Evolutionary conservation across 2,113 vertebrate genomes (phyloP), one percentile per base, ranked within the genome.

Genomic region (Megalops atlanticus): DNA sequence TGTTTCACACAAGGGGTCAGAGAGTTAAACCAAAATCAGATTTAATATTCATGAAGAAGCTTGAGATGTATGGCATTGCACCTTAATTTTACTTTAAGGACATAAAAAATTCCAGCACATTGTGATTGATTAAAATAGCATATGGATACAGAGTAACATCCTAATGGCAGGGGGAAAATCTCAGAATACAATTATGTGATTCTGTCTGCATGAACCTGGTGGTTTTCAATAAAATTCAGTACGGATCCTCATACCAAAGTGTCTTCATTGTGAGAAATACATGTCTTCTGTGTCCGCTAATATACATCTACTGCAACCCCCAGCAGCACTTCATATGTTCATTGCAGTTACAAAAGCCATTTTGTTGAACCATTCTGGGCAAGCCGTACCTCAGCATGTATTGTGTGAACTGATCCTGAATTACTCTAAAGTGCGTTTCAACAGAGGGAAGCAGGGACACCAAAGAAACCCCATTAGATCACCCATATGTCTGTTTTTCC

Each of bases 31-130:
- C 68, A 15, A 81, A 76, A 76, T 69, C 15, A 47, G 40, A 40
- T 75, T 76, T 39, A 27, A 69, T 76, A 76, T 76, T 76, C 52
- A 76, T 69, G 73, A 76, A 47, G 39, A 69, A 69, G n/a, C 39
- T 76, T 7, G 11, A 40, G 24, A 10, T 45, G 14, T 36, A 43
- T 81, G 10, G 11, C 64, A 16, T 24, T 74, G n/a, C 49, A 80
- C 39, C 49, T 41, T 33, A 24, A 75, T 80, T 40, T 52, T 18
- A 1, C 40, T 79, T 31, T 79, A 8, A 79, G 16, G 54, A 33
- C 36, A n/a, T 68, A n/a, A n/a, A 36, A 52, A 1, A 74, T 64
- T 64, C 58, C 58, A 64, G 8, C n/a, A 24, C n/a, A 27, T 64
- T 14, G 14, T 45, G 43, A 14, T 45, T 45, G 43, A 45, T 45